phyloP scores from a whole-genome alignment of 2,888 invertebrate species.

The Drosophila melanosoma region DNA sequence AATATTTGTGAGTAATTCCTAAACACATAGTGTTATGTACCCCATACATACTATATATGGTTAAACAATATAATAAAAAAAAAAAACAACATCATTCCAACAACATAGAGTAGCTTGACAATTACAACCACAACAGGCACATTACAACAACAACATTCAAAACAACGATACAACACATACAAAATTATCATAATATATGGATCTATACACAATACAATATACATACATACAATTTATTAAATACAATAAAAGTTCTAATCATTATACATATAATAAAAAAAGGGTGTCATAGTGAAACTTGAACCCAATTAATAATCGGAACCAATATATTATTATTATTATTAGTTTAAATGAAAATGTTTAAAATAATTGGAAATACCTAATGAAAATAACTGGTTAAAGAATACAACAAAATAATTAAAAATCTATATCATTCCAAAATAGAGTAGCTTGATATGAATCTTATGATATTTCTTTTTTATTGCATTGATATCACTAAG shows the following conservation, averaged over 20 bases:
- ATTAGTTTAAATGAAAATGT: no score
- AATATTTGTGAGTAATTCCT: slow-evolving; percentile 80
- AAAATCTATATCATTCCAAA: slow-evolving; percentile 19
- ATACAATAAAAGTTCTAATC: not conserved
- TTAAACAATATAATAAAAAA: slow-evolving; percentile 41
- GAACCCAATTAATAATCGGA: not conserved
- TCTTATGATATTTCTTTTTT: not conserved
- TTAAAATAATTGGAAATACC: not conserved
- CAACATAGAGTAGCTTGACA: slow-evolving; percentile 53
- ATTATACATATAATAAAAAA: not conserved
- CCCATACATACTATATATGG: slow-evolving; percentile 60
- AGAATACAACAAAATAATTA: slow-evolving; percentile 32
- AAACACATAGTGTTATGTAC: slow-evolving; percentile 70
- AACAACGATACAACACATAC: slow-evolving; percentile 41
- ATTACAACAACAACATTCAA: slow-evolving; percentile 21
- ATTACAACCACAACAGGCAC: slow-evolving; percentile 32
- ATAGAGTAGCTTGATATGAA: slow-evolving; percentile 44
- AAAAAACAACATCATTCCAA: slow-evolving; percentile 27
- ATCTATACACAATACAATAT: not conserved
- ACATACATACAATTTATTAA: slow-evolving; percentile 7
- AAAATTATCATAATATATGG: slow-evolving; percentile 13
- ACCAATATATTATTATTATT: not conserved
- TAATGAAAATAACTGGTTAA: slow-evolving; percentile 35
- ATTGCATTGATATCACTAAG: not conserved
- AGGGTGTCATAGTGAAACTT: not conserved